Base-by-base conservation (phyloP, 2,888 invertebrate genomes). In the Alsophila aescularia region DNA sequence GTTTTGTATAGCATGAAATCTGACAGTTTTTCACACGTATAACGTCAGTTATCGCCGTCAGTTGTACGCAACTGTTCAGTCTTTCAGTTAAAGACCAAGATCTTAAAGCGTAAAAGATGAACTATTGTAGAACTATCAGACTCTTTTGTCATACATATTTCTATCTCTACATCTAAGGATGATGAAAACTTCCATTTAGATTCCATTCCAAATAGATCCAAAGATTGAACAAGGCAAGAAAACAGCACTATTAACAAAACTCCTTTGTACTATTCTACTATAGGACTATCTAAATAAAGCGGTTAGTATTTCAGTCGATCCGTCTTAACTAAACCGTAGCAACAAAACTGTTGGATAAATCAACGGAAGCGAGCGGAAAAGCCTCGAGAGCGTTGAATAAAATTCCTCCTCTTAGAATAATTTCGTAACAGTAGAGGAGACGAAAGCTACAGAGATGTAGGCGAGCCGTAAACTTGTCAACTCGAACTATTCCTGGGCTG, bases 381-480 rank as follows among this genome's bases (percentile, higher is more conserved):
- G 71, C 68, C 68, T 61, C 66, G 67, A 54, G 43, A 62, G 62
- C 70, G 73, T 72, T 75, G 76, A 74, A 81, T 78, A 79, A 77
- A 79, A 81, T 78, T 79, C 73, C 72, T 71, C 72, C 62, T 68
- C 65, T 73, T 73, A 66, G 73, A 78, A 76, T 79, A 77, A 80
- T 81, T 79, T 77, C 70, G 80, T 78, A 76, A 74, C 73, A 69
- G 66, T 61, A 49, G 67, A 66, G 63, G 43, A 51, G 66, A 65
- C 65, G 69, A 63, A 66, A 66, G 42, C 52, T 47, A 53, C 34
- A 39, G 50, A 44, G 50, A 56, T 45, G 55, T 56, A 71, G 67
- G 66, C 65, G 64, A 70, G 81, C 87, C 75, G 85, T 90, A 89
- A 90, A 90, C 82, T 88, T 90, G 90, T 90, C 90, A 90, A 81